Percentiles rank a stretch among this genome's conserved stretches.
Evolutionary conservation across 2,113 vertebrate genomes (phyloP).

Genomic region (Urocitellus parryii): DNA sequence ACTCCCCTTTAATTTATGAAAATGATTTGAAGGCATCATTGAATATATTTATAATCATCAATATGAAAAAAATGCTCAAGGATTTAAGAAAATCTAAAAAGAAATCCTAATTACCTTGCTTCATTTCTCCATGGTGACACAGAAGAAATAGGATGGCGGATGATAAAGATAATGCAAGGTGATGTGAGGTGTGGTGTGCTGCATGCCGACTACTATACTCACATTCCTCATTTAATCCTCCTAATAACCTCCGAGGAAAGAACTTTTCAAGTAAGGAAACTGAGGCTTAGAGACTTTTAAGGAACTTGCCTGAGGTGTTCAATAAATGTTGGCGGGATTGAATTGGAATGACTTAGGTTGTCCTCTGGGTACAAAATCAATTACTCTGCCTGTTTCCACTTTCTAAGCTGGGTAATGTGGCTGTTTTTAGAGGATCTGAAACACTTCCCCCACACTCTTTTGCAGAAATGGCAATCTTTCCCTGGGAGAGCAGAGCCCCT

Average conservation of each 20-base stretch:
- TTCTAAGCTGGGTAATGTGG: not conserved
- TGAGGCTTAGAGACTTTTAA: constrained; percentile 38
- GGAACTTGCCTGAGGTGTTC: not conserved
- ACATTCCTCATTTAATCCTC: not conserved
- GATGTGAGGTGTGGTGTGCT: not conserved
- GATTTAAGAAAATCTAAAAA: not conserved
- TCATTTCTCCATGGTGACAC: not conserved
- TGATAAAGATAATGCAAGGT: not conserved
- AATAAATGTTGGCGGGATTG: constrained; percentile 32
- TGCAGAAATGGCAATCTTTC: not conserved
- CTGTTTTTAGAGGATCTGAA: constrained; percentile 12
- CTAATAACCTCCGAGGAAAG: not conserved
- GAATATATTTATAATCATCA: not conserved
- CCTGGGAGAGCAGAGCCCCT: not conserved
- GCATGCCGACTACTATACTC: not conserved
- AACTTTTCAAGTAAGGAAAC: constrained; percentile 62
- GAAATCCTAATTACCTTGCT: not conserved
- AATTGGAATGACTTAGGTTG: not conserved
- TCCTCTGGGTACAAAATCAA: not conserved
- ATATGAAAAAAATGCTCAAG: not conserved
- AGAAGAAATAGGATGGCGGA: not conserved
- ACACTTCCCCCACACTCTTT: not conserved
- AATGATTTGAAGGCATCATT: not conserved
- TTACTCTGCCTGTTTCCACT: constrained; percentile 30
- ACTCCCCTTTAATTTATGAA: constrained; percentile 14